Evolutionary conservation across 2,113 vertebrate genomes (phyloP), one percentile per base, ranked within the genome.

Genomic region (Lophochroa leadbeateri): DNA sequence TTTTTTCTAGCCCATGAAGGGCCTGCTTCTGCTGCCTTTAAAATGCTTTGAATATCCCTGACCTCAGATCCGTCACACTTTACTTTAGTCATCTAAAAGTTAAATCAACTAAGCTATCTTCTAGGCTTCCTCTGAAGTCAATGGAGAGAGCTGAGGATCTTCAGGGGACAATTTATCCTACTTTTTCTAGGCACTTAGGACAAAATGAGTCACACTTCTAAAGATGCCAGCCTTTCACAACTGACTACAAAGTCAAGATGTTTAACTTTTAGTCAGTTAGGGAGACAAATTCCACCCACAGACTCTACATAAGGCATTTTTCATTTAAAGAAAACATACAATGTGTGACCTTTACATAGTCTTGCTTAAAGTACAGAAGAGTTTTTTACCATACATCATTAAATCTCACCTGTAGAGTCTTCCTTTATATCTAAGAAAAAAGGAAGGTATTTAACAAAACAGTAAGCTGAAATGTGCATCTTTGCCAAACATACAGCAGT

Each of bases 191-290:
- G 80, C 41, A 47, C 35, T 85, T 55, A 76, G 72, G 75, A 87
- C 61, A 87, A 60, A 47, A 90, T 93, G 92, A 94, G 58, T 95
- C 92, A 96, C 28, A 41, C 41, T 90, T 87, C 43, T 88, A 72
- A 95, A 97, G 92, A 63, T 77, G 58, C 18, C 49, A 2, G 28
- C 44, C 67, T 92, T 93, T 93, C 82, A 90, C 92, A 3, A 0
- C 2, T 88, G 57, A 79, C 81, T 86, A 44, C 68, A 87, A 87
- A 92, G 68, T 53, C 58, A 93, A 93, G 75, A n/a, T 60, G 17
- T 92, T 93, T 92, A 82, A 79, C 82, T 90, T 90, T 72, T 69
- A 3, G 1, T 72, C 88, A 64, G 29, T 58, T 71, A 77, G 50
- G 44, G 74, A 84, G 60, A 76, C 37, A 74, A 87, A 94, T 83